These are phyloP conservation scores for Bufo bufo DNA, from an alignment of 2,113 vertebrate genomes.

Conservation along the genomic window DNA sequence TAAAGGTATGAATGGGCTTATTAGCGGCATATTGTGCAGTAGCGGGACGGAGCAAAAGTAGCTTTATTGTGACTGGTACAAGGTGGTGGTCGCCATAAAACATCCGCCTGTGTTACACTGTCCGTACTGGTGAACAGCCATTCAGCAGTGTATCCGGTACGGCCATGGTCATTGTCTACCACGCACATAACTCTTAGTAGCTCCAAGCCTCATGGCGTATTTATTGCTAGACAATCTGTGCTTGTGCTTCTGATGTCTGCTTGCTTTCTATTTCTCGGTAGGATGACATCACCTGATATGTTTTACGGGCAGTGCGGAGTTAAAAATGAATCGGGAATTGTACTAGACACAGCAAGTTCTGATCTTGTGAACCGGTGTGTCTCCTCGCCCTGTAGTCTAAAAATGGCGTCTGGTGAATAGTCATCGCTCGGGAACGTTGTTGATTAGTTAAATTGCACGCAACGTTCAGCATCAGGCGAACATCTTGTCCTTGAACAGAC, in stretches of 20 bases:
- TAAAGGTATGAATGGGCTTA: conserved; percentile 25
- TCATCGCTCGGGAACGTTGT: background rate
- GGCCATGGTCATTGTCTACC: conserved; percentile 2
- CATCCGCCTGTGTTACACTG: background rate
- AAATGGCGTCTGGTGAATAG: conserved; percentile 44
- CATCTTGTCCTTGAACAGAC: conserved; percentile 3
- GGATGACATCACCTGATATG: background rate
- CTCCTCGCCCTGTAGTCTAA: conserved; percentile 21
- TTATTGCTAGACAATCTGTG: background rate
- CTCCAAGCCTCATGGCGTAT: background rate
- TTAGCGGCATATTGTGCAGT: conserved; percentile 20
- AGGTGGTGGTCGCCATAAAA: conserved; percentile 4
- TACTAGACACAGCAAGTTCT: conserved; percentile 41
- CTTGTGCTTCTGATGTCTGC: background rate
- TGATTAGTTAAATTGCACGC: background rate
- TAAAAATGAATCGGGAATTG: conserved; percentile 11
- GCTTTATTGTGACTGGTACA: background rate
- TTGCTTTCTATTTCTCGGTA: background rate
- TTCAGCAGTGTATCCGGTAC: background rate
- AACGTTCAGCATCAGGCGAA: background rate
- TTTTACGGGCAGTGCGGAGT: background rate
- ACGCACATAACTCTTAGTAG: conserved; percentile 12
- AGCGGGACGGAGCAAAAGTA: background rate
- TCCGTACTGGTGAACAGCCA: background rate
- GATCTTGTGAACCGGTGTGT: conserved; percentile 19